phyloP scores from a whole-genome alignment of 2,888 invertebrate species.

The Phyllotreta striolata region DNA sequence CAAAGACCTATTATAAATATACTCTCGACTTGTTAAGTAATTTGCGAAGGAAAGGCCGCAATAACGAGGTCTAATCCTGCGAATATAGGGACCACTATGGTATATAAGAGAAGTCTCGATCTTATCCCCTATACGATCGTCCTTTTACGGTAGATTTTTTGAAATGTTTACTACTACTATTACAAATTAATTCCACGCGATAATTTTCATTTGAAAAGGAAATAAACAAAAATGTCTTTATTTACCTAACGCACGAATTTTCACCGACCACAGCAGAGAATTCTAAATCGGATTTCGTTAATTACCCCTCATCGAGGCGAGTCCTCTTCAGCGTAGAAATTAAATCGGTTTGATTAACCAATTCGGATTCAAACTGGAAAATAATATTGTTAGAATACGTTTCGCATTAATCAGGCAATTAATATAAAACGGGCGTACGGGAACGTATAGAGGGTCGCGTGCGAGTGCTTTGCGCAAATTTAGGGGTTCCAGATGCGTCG shows the following conservation, averaged over 20 bases:
- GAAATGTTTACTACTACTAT: conserved; percentile 2
- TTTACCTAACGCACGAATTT: too few species aligned
- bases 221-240: too few species aligned
- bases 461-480: too few species aligned
- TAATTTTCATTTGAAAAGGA: conserved; percentile 14
- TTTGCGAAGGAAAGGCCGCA: conserved; percentile 24
- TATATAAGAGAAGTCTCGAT: conserved; percentile 10
- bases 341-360: conserved; percentile 45
- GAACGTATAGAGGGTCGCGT: too few species aligned
- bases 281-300: too few species aligned
- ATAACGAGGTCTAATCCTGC: conserved; percentile 23
- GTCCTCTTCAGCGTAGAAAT: conserved; percentile 36
- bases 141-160: conserved; percentile 13
- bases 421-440: too few species aligned
- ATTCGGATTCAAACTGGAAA: conserved; percentile 40
- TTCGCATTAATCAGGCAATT: conserved; percentile 10
- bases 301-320: too few species aligned
- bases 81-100: conserved; percentile 19
- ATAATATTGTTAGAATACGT: conserved; percentile 31
- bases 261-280: too few species aligned
- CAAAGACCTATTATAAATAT: conserved; percentile 16
- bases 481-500: too few species aligned
- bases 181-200: neutral
- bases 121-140: conserved; percentile 2
- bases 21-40: conserved; percentile 25